Base-by-base conservation (phyloP, 2,888 invertebrate species). In the Diloba caeruleocephala region DNA sequence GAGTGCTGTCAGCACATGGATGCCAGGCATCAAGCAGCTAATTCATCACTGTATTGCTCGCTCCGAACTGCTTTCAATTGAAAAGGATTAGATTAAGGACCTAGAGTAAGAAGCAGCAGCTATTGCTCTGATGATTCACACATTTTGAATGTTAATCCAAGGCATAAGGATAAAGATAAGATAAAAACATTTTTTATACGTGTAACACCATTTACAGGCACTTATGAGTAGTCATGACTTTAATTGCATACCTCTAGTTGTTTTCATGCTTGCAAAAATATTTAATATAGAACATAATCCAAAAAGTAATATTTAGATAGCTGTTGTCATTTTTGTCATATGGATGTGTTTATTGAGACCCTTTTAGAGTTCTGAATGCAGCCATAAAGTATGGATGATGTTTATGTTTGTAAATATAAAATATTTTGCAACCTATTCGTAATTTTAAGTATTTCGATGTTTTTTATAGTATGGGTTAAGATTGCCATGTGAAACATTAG, bases 21-120 rank as follows among this genome's bases (percentile, higher is more conserved):
- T 95, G 93, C 93, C 95, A 0, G 95, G 94, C 31, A 88, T 95
- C 19, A 94, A 95, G 70, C 94, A 95, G 53, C 84, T 95, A 0
- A 94, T 95, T 52, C 90, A 94, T 60, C 89, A 92, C 60, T 89
- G 85, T 59, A 84, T 88, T 56, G 92, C 92, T 45, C 84, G 89
- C 12, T 80, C 84, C 14, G 93, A 93, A 71, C 75, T 93, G 12
- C 59, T 93, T n/a, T 82, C 88, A 29, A 85, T 93, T 32, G 92
- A 92, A 46, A 88, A 89, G 46, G 86, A 90, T 46, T 81, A 79
- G 48, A 19, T 28, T 43, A 23, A 5, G n/a, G 1, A 15, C 1
- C 2, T n/a, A 7, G 13, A 9, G 1, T 12, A 29, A 6, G 14
- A 17, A 23, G 14, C 23, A 23, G 26, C 29, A 8, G 8, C 17